phyloP scores from a whole-genome alignment of 2,888 invertebrate species.

The Ganaspis brasiliensis region DNA sequence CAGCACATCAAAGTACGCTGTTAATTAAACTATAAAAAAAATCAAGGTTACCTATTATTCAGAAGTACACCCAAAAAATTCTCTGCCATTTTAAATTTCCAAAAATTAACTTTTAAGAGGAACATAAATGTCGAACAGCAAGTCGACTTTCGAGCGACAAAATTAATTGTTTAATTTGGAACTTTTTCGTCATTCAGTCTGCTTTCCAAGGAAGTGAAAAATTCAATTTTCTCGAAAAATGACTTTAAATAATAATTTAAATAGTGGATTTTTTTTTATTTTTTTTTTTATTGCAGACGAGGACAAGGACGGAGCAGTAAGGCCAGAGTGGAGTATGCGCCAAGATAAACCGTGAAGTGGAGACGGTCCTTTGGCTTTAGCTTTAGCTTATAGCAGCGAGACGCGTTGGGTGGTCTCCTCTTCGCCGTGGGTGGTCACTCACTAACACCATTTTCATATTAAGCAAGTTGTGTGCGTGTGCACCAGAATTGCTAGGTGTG shows the following conservation, averaged over 20 bases:
- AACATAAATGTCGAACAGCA: too few relatives aligned
- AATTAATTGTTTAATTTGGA: too few relatives aligned
- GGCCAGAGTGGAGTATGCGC: constrained; percentile 67
- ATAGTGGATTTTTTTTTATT: not conserved
- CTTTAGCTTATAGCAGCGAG: constrained; percentile 65
- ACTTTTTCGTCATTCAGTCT: not conserved
- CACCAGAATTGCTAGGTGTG: constrained; percentile 61
- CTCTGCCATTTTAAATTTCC: too few relatives aligned
- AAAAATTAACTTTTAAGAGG: too few relatives aligned
- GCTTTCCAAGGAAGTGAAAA: too few relatives aligned
- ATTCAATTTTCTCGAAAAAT: too few relatives aligned
- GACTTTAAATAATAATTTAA: too few relatives aligned
- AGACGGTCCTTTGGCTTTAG: constrained; percentile 73
- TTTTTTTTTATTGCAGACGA: constrained; percentile 35
- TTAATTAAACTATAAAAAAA: too few relatives aligned
- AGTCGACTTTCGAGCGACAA: too few relatives aligned
- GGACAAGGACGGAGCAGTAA: constrained; percentile 55
- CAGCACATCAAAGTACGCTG: too few relatives aligned
- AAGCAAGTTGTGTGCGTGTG: constrained; percentile 63
- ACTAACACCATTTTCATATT: constrained; percentile 78
- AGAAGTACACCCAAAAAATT: too few relatives aligned
- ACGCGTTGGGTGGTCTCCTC: constrained; percentile 77
- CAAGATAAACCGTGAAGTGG: constrained; percentile 75
- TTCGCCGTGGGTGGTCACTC: constrained; percentile 77
- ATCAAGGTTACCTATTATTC: too few relatives aligned